phyloP scores from a whole-genome alignment of 2,113 vertebrate species.

The Ailuropoda melanoleuca region DNA sequence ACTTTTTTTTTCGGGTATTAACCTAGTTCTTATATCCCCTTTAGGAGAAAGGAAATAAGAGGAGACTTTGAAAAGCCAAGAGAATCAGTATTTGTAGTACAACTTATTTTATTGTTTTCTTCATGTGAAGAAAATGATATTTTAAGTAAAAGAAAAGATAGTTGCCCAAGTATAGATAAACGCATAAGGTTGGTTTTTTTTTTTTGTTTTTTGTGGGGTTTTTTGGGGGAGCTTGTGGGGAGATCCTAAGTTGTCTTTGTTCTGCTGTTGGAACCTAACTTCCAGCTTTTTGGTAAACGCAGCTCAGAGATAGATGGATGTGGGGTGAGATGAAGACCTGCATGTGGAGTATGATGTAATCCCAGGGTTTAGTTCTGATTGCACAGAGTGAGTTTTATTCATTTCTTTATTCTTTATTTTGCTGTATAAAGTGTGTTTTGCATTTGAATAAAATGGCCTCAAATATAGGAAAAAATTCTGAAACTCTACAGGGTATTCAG shows the following conservation, averaged over 20 bases:
- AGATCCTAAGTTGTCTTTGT: conserved; percentile 61
- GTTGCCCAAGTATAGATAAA: neutral
- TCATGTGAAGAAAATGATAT: neutral
- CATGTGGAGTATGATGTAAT: conserved; percentile 21
- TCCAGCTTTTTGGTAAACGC: conserved; percentile 40
- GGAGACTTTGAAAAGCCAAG: neutral
- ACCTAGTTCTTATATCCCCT: neutral
- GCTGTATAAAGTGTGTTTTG: neutral
- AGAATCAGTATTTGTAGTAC: neutral
- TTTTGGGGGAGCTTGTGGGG: neutral
- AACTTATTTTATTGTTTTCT: neutral
- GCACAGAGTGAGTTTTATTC: conserved; percentile 39
- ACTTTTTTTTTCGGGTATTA: neutral
- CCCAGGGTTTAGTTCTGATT: conserved; percentile 72
- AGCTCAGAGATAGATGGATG: conserved; percentile 39
- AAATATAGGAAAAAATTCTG: conserved; percentile 20
- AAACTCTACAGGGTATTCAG: neutral
- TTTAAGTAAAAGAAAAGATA: neutral
- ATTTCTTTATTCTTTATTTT: conserved; percentile 68
- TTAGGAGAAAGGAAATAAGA: neutral
- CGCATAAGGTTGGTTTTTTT: neutral
- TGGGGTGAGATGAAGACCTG: conserved; percentile 47
- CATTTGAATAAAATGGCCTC: conserved; percentile 61
- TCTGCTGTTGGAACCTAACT: conserved; percentile 71
- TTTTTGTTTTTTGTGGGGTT: neutral